Base-by-base conservation (phyloP, 2,888 invertebrate species). In the Ferrisia virgata region DNA sequence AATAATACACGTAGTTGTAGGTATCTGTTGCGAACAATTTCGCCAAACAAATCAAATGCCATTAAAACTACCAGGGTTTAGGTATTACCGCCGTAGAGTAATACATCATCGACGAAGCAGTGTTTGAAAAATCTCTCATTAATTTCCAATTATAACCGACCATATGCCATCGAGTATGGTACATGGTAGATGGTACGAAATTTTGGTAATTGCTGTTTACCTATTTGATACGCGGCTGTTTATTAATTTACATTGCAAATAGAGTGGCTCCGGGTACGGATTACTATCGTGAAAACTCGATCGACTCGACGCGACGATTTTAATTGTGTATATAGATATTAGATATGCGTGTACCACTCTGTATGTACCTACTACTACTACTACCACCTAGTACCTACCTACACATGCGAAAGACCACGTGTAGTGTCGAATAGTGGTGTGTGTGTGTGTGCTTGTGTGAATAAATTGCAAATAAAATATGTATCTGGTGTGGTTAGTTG, bases 101-200 rank as follows among this genome's bases (percentile, higher is more conserved):
- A 64, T 15, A 28, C 28, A 64, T 2, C 28, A 64, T 64, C 15
- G 28, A 64, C 28, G 5, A 64, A 25, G 28, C 28, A 28, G n/a
- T 64, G 15, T 64, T 64, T 28, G 15, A 28, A 47, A 64, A 64
- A 64, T 31, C 28, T 25, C 15, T 28, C 64, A 64, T 31, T 64
- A 64, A 64, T 64, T 64, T 64, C 64, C 64, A 64, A 64, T 64
- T 64, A 64, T 64, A 64, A 64, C 64, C 64, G 64, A 13, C 15
- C 28, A 13, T 3, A 13, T 64, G 28, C 13, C 28, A 64, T 64
- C 22, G 36, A 36, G 36, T 8, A 36, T n/a, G n/a, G n/a, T 43
- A 64, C 28, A n/a, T n/a, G n/a, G n/a, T n/a, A n/a, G 15, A 28
- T 28, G 3, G 28, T 15, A 28, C 15, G 28, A 64, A 64, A 28